phyloP scores from a whole-genome alignment of 2,797 vertebrate genomes.

The Ataeniobius toweri region DNA sequence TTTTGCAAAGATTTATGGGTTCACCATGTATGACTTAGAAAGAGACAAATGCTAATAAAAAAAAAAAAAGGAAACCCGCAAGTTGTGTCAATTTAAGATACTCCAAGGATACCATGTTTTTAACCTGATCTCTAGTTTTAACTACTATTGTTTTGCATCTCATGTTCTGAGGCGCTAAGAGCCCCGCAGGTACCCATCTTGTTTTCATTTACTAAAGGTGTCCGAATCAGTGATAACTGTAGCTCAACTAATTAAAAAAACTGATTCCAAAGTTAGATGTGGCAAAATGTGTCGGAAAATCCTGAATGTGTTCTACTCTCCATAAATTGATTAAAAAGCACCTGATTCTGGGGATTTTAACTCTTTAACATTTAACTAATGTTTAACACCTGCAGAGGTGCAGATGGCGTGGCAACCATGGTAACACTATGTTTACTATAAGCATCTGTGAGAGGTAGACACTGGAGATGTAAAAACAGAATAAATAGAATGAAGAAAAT shows the following conservation, averaged over 20 bases:
- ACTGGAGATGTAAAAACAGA: background rate
- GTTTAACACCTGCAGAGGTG: background rate
- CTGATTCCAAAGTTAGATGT: background rate
- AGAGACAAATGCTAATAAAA: constrained; percentile 74
- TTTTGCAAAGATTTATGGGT: constrained; percentile 65
- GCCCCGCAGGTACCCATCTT: background rate
- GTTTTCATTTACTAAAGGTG: background rate
- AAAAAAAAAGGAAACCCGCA: constrained; percentile 48
- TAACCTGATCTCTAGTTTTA: background rate
- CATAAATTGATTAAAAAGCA: background rate
- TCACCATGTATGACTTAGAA: constrained; percentile 63
- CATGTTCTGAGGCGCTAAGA: background rate
- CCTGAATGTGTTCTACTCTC: background rate
- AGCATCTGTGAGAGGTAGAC: background rate
- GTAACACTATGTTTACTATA: background rate
- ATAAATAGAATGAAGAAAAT: background rate
- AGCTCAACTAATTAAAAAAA: background rate
- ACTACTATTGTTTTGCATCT: background rate
- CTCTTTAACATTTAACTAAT: too few relatives aligned
- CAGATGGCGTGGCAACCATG: background rate
- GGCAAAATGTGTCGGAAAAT: background rate
- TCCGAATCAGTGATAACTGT: background rate
- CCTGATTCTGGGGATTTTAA: too few relatives aligned
- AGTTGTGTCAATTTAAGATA: constrained; percentile 33
- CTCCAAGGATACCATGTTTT: background rate